Evolutionary conservation across 2,797 vertebrate species (phyloP).

Genomic region (Salmo trutta): DNA sequence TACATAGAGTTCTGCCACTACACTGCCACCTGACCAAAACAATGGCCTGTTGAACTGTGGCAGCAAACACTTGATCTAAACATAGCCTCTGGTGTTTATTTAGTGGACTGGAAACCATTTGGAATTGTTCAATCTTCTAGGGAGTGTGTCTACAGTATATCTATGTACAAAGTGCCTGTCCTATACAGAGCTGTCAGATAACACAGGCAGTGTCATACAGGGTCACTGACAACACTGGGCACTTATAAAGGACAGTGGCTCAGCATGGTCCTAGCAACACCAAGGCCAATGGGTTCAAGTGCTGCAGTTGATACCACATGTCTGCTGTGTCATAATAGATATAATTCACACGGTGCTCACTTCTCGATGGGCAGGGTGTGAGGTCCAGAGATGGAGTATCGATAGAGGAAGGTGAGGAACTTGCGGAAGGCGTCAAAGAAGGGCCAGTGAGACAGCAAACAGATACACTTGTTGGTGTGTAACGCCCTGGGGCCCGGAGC

Average conservation of each 20-base stretch:
- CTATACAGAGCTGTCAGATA: too few species aligned
- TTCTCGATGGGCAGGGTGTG: conserved; percentile 96
- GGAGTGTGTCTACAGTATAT: not conserved
- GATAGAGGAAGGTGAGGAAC: conserved; percentile 96
- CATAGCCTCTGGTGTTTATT: not conserved
- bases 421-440: conserved; percentile 97
- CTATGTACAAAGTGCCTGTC: not conserved
- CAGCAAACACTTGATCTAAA: not conserved
- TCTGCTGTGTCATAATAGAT: too few species aligned
- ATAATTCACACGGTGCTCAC: conserved; percentile 76
- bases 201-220: too few species aligned
- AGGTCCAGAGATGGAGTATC: conserved; percentile 97
- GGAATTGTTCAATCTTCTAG: not conserved
- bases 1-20: not conserved
- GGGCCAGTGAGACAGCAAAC: conserved; percentile 97
- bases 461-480: conserved; percentile 96
- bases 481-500: conserved; percentile 45
- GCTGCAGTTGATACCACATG: too few species aligned
- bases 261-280: too few species aligned
- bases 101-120: not conserved
- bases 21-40: not conserved
- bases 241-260: too few species aligned
- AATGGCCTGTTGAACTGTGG: not conserved
- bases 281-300: too few species aligned
- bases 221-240: too few species aligned